These are phyloP conservation scores for Xanthorhoe designata DNA, from an alignment of 2,888 invertebrate genomes.

Conservation along the genomic window DNA sequence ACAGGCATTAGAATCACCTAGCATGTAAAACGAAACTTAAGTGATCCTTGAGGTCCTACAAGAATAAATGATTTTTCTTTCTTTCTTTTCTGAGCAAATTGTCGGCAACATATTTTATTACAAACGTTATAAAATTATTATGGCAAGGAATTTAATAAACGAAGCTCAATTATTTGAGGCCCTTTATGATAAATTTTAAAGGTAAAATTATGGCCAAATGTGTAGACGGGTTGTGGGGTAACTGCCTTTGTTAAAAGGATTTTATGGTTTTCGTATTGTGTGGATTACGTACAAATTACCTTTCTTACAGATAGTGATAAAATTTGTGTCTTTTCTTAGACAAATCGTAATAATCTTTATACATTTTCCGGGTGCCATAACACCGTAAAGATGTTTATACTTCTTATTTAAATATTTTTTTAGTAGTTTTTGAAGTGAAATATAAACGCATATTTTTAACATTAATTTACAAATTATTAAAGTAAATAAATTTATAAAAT, in stretches of 20 bases:
- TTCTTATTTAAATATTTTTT: neutral
- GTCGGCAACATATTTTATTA: neutral
- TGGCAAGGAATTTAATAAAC: constrained; percentile 24
- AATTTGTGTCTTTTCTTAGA: neutral
- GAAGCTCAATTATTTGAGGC: constrained; percentile 16
- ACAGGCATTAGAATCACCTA: too few species aligned
- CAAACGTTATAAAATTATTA: constrained; percentile 18
- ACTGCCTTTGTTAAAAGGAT: constrained; percentile 21
- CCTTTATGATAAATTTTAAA: constrained; percentile 30
- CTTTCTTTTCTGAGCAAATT: neutral
- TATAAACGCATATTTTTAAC: too few species aligned
- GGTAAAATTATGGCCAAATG: constrained; percentile 19
- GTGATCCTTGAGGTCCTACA: too few species aligned
- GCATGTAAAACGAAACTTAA: too few species aligned
- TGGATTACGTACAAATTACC: constrained; percentile 13
- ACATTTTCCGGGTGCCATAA: neutral
- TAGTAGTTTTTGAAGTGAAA: too few species aligned
- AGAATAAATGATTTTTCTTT: too few species aligned
- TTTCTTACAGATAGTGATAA: neutral
- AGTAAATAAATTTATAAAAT: too few species aligned
- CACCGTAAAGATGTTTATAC: neutral
- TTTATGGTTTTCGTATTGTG: constrained; percentile 11
- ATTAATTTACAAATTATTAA: too few species aligned
- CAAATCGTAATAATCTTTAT: neutral
- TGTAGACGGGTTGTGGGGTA: constrained; percentile 7